Conservation (phyloP, 2,888 invertebrate species). For the Eugnorisma glareosa region DNA sequence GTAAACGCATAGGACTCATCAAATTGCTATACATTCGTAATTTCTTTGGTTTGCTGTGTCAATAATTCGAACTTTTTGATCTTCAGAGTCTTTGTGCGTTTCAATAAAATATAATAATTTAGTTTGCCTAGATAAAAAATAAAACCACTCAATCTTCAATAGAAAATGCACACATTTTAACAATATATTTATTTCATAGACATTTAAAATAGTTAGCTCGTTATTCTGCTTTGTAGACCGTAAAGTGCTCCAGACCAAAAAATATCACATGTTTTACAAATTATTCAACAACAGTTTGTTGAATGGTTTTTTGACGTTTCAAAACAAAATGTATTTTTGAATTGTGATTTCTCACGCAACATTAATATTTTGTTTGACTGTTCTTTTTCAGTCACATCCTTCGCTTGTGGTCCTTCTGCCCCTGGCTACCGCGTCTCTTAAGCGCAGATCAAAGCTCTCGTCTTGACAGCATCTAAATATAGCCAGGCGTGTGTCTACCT, state of each 20-base stretch:
- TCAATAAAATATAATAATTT: too few relatives aligned
- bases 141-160: not conserved
- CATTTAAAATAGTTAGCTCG: conserved; percentile 19
- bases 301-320: not conserved
- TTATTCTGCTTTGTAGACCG: conserved; percentile 22
- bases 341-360: not conserved
- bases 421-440: fast-evolving
- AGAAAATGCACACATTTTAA: not conserved
- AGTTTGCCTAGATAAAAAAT: not conserved
- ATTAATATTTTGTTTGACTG: not conserved
- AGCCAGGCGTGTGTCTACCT: conserved; percentile 17
- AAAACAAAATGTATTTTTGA: not conserved
- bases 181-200: not conserved
- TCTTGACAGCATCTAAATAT: conserved; percentile 45
- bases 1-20: not conserved
- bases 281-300: conserved; percentile 9
- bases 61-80: not conserved
- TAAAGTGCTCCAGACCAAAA: conserved; percentile 2
- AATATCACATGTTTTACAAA: conserved; percentile 8
- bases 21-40: not conserved
- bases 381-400: not conserved
- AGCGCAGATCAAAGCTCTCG: conserved; percentile 42
- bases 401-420: conserved; percentile 21
- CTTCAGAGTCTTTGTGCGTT: not conserved
- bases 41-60: not conserved